phyloP scores from a whole-genome alignment of 2,797 vertebrate species.

The Pogonophryne albipinna region DNA sequence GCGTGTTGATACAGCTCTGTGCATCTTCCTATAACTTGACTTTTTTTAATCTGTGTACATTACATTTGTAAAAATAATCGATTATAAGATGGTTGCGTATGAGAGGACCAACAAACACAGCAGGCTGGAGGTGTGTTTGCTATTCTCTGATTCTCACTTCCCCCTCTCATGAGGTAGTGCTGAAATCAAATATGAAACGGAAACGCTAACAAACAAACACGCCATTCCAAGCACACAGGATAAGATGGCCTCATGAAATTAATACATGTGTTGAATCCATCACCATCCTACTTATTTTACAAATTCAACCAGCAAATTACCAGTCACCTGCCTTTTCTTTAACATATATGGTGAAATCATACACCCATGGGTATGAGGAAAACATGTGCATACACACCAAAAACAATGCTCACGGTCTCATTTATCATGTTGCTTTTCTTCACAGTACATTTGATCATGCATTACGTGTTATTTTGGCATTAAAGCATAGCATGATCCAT shows the following conservation, averaged over 20 bases:
- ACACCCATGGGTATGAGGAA: background rate
- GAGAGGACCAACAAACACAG: constrained; percentile 22
- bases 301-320: constrained; percentile 69
- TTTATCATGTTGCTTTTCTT: constrained; percentile 3
- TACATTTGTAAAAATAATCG: background rate
- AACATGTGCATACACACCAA: background rate
- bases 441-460: background rate
- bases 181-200: constrained; percentile 77
- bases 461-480: background rate
- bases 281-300: constrained; percentile 68
- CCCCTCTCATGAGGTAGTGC: constrained; percentile 55
- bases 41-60: background rate
- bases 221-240: constrained; percentile 62
- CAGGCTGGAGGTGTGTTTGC: constrained; percentile 42
- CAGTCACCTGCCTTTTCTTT: constrained; percentile 42
- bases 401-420: background rate
- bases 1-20: background rate
- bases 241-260: constrained; percentile 67
- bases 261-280: constrained; percentile 61
- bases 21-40: background rate
- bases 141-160: constrained; percentile 41
- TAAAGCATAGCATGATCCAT: constrained; percentile 5
- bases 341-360: constrained; percentile 21
- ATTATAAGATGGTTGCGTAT: background rate
- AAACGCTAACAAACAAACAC: constrained; percentile 37